phyloP scores from a whole-genome alignment of 2,888 invertebrate genomes.

The Melanostoma scalare region DNA sequence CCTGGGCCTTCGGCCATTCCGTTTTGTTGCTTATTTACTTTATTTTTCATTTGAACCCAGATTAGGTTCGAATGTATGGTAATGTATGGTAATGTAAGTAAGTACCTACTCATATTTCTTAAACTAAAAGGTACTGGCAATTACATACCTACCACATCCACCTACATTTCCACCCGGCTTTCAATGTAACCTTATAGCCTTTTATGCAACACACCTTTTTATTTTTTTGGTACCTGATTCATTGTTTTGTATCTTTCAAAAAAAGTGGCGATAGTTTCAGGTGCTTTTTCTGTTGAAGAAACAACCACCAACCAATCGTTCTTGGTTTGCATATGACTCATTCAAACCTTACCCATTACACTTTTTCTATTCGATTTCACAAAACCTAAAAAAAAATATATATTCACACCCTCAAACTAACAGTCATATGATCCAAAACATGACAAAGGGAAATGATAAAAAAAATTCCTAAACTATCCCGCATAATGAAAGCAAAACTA shows the following conservation, averaged over 20 bases:
- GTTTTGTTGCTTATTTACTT: no score
- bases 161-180: no score
- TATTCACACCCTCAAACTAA: slow-evolving; percentile 28
- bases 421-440: background rate
- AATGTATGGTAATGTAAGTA: no score
- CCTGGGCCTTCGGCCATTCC: no score
- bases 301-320: background rate
- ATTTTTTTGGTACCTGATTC: no score
- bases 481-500: slow-evolving; percentile 35
- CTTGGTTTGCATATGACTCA: slow-evolving; percentile 12
- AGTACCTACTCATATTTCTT: no score
- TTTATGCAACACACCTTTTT: no score
- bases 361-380: slow-evolving; percentile 4
- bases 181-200: no score
- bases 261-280: background rate
- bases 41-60: no score
- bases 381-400: background rate
- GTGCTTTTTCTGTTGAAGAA: background rate
- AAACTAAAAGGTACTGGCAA: no score
- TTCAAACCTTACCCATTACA: slow-evolving; percentile 16
- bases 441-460: background rate
- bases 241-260: background rate
- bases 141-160: no score
- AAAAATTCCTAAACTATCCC: slow-evolving; percentile 53
- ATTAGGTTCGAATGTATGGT: no score